These are phyloP conservation scores for Stenotaenia linearis DNA, from an alignment of 2,888 invertebrate genomes.

Conservation along the genomic window DNA sequence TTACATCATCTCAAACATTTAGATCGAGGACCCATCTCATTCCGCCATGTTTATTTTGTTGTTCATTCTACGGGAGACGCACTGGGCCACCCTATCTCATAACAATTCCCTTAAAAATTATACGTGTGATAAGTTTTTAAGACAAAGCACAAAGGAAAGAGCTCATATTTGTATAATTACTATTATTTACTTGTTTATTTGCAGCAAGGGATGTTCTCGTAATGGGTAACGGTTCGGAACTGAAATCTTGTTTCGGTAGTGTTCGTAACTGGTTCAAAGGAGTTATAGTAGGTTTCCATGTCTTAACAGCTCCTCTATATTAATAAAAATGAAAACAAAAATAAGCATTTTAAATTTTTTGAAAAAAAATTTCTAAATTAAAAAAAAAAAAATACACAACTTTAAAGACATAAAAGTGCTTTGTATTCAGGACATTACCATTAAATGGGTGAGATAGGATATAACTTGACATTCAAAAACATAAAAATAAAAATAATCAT, in stretches of 20 bases:
- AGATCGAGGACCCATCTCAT: no score
- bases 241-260: constrained; percentile 34
- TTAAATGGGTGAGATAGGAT: background rate
- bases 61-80: no score
- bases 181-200: constrained; percentile 48
- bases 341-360: background rate
- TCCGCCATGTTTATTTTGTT: no score
- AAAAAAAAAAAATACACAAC: no score
- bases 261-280: constrained; percentile 62
- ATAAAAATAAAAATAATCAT: no score
- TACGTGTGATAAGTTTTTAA: no score
- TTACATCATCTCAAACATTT: no score
- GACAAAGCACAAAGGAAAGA: no score
- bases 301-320: constrained; percentile 69
- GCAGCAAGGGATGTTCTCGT: constrained; percentile 82
- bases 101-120: no score
- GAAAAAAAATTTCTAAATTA: background rate
- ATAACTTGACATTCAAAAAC: no score
- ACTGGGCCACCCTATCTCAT: no score
- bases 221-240: constrained; percentile 57
- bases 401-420: background rate
- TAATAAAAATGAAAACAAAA: background rate
- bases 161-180: no score
- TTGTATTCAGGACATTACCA: background rate
- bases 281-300: constrained; percentile 85